Evolutionary conservation across 2,113 vertebrate genomes (phyloP).

Genomic region (Notiomystis cincta): DNA sequence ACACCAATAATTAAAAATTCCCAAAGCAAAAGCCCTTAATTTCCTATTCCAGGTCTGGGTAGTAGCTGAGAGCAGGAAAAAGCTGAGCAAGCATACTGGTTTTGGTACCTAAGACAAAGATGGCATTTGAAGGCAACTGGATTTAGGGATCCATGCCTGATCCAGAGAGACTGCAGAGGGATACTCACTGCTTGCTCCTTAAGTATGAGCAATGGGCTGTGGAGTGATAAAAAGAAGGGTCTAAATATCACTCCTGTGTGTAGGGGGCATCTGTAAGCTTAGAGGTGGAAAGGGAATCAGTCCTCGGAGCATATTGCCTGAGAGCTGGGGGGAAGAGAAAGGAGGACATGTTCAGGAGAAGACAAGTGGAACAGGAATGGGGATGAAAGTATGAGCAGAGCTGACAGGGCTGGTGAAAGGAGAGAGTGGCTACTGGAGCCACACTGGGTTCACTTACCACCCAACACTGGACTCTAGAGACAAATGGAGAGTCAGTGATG

Average conservation of each 20-base stretch:
- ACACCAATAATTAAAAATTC: not conserved
- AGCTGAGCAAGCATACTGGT: not conserved
- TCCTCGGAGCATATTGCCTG: not conserved
- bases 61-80: not conserved
- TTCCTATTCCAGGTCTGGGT: not conserved
- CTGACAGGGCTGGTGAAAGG: not conserved
- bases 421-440: not conserved
- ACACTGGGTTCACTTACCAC: not conserved
- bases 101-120: not conserved
- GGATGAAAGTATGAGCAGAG: not conserved
- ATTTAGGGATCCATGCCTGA: not conserved
- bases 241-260: not conserved
- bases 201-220: not conserved
- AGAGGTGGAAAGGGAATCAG: not conserved
- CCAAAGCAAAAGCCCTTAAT: not conserved
- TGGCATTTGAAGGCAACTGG: not conserved
- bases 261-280: rapidly evolving
- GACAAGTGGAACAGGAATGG: not conserved
- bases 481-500: not conserved
- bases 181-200: not conserved
- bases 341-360: not conserved
- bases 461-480: not conserved
- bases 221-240: not conserved
- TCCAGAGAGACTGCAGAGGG: not conserved
- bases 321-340: not conserved